Conservation (phyloP, 2,888 invertebrate genomes). For the Galerucella pusilla region DNA sequence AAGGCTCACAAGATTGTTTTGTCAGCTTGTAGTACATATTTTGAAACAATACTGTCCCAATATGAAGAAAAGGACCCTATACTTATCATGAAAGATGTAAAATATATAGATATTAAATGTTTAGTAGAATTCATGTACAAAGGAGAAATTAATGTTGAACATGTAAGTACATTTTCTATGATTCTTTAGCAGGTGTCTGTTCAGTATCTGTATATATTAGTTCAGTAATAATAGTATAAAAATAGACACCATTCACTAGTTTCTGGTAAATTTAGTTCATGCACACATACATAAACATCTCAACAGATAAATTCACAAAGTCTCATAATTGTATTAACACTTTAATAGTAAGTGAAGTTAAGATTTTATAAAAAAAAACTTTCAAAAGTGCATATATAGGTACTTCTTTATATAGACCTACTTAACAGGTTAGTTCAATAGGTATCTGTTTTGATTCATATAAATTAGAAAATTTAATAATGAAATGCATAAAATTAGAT, state of each 20-base stretch:
- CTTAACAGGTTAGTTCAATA: neutral
- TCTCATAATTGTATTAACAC: neutral
- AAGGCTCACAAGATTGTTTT: slow-evolving; percentile 88
- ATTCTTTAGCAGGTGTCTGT: slow-evolving; percentile 18
- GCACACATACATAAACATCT: neutral
- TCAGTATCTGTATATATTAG: neutral
- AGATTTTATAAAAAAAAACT: neutral
- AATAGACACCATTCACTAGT: slow-evolving; percentile 5
- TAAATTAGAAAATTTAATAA: neutral
- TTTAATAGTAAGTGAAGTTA: neutral
- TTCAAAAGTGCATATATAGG: neutral
- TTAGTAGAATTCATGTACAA: slow-evolving; percentile 96
- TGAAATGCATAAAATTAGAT: neutral
- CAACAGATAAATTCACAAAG: neutral
- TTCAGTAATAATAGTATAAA: slow-evolving; percentile 2
- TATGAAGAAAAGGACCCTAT: slow-evolving; percentile 85
- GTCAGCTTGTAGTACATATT: slow-evolving; percentile 92
- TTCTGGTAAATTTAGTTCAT: slow-evolving; percentile 2
- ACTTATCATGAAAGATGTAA: slow-evolving; percentile 89
- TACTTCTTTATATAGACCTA: neutral
- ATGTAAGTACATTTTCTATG: slow-evolving; percentile 72
- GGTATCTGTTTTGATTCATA: neutral
- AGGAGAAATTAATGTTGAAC: slow-evolving; percentile 94
- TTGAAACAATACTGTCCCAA: slow-evolving; percentile 86
- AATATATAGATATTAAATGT: slow-evolving; percentile 89